Evolutionary conservation across 1,140 invertebrate genomes (phyloP).

Genomic region (Drosophila tani): DNA sequence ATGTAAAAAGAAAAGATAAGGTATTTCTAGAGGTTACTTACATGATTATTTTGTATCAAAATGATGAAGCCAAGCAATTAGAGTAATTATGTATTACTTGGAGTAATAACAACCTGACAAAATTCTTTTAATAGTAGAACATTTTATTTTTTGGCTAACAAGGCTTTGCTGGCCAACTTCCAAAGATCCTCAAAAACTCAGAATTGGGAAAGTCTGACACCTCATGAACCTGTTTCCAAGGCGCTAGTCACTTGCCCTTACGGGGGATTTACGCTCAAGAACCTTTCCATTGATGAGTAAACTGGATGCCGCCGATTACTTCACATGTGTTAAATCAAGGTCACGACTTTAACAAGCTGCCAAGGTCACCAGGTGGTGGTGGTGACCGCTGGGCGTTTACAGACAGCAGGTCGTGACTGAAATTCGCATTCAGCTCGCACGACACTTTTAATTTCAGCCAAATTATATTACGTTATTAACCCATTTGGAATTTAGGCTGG

Average conservation of each 20-base stretch:
- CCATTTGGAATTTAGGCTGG: background rate
- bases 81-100: too few relatives aligned
- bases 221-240: conserved; percentile 17
- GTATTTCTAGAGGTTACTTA: background rate
- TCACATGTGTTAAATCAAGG: conserved; percentile 17
- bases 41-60: background rate
- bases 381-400: conserved; percentile 4
- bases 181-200: background rate
- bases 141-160: too few relatives aligned
- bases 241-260: background rate
- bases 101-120: too few relatives aligned
- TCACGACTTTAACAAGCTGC: conserved; percentile 11
- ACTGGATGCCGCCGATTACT: conserved; percentile 26
- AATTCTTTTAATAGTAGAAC: too few relatives aligned
- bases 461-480: conserved; percentile 4
- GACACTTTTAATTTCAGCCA: conserved; percentile 6
- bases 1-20: background rate
- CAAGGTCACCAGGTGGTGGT: conserved; percentile 21
- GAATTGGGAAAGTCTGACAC: background rate
- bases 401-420: conserved; percentile 21
- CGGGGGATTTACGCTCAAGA: conserved; percentile 7
- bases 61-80: background rate
- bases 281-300: conserved; percentile 33
- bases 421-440: conserved; percentile 17
- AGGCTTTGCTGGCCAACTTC: too few relatives aligned